phyloP scores from a whole-genome alignment of 2,888 invertebrate genomes.

The Thyatira batis region DNA sequence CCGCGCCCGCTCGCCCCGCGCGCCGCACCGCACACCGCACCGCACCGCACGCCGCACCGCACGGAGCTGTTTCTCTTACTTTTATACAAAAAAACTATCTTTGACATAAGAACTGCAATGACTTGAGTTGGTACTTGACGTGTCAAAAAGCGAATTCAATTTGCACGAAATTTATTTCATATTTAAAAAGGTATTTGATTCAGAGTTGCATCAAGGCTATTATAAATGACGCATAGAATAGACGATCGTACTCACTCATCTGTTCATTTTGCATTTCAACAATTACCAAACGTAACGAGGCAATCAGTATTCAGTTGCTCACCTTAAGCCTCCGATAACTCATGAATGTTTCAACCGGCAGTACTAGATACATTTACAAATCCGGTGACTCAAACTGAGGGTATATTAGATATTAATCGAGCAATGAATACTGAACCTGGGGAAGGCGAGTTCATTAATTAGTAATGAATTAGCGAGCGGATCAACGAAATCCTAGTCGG shows the following conservation, averaged over 20 bases:
- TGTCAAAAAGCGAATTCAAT: too few relatives aligned
- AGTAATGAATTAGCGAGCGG: slow-evolving; percentile 31
- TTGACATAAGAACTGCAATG: not conserved
- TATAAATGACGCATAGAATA: not conserved
- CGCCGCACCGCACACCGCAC: slow-evolving; percentile 17
- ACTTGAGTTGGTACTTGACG: not conserved
- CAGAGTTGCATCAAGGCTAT: too few relatives aligned
- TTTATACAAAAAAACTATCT: not conserved
- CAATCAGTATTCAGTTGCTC: not conserved
- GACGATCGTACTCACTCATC: not conserved
- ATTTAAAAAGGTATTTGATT: too few relatives aligned
- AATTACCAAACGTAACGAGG: not conserved
- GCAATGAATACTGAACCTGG: slow-evolving; percentile 21
- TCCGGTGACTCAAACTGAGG: slow-evolving; percentile 9
- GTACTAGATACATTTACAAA: not conserved
- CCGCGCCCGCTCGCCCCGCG: slow-evolving; percentile 29
- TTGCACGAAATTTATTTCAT: not conserved
- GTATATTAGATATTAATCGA: slow-evolving; percentile 27
- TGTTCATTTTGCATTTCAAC: not conserved
- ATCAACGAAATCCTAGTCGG: slow-evolving; percentile 20
- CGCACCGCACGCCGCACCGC: slow-evolving; percentile 9
- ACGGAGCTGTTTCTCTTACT: not conserved
- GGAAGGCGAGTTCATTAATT: slow-evolving; percentile 28
- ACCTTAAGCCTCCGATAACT: not conserved
- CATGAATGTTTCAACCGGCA: not conserved